Evolutionary conservation across 2,797 vertebrate species (phyloP), one percentile per base, ranked within the genome.

Genomic region (Okamejei kenojei): DNA sequence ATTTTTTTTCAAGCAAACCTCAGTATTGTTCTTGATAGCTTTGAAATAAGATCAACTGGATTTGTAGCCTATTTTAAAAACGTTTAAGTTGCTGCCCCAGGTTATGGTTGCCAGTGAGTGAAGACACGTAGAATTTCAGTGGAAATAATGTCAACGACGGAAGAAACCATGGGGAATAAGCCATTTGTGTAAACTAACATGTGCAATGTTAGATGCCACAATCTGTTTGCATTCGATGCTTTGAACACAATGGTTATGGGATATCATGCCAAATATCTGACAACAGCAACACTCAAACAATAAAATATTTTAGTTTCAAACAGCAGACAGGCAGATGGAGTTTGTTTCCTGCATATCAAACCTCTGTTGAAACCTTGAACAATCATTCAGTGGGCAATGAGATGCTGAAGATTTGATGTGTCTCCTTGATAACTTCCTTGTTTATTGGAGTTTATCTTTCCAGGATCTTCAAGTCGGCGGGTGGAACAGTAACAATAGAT

Each of bases 121-220:
- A 86, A 15, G 7, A 63, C 15, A 26, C 11, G n/a, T 5, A 63
- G 82, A 32, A 63, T 63, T 86, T 63, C 29, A 32, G 29, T 86
- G 29, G 29, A 84, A 84, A 61, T 58, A 82, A 58, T 54, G 80
- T 82, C 45, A 26, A 54, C 29, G 45, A 61, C 32, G 26, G 80
- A 61, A 86, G 26, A 86, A 86, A 32, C 58, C 58, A n/a, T 63
- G 29, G 80, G 29, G 82, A 86, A 86, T 86, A 63, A 86, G 63
- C 58, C 2, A 63, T 86, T 86, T 86, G 5, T 13, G 10, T 86
- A 63, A 58, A 58, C 45, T 11, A 82, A 63, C 26, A n/a, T 61
- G 58, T 63, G 54, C 11, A 0, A 11, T 86, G 10, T n/a, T 63
- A n/a, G 13, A 86, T 32, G 29, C 11, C 10, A 61, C 58, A 86